These are phyloP conservation scores for Halcyon malimbica DNA, from an alignment of 2,113 vertebrate genomes.

Conservation along the genomic window DNA sequence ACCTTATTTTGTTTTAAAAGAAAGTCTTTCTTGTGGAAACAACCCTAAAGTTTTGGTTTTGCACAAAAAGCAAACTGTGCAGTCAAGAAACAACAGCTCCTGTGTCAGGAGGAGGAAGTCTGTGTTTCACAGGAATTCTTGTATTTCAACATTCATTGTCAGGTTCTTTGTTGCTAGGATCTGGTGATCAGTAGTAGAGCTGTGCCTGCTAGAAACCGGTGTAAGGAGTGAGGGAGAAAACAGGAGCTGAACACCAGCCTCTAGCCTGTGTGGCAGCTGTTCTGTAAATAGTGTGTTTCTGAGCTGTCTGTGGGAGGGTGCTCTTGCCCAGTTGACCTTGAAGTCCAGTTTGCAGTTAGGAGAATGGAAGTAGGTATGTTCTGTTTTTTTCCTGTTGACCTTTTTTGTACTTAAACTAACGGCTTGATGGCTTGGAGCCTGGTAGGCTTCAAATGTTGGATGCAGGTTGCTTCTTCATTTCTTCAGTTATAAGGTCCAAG, in stretches of 20 bases:
- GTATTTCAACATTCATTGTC: background rate
- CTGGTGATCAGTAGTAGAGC: fast-evolving
- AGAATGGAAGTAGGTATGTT: background rate
- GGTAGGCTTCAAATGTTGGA: background rate
- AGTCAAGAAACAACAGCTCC: background rate
- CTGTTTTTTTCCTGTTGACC: background rate
- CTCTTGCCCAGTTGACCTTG: background rate
- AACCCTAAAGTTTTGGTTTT: background rate
- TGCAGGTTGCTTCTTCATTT: background rate
- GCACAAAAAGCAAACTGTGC: background rate
- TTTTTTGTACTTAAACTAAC: background rate
- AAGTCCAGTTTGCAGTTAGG: background rate
- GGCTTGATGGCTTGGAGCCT: background rate
- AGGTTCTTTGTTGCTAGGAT: background rate
- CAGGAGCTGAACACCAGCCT: background rate
- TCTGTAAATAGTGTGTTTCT: background rate
- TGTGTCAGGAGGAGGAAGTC: background rate
- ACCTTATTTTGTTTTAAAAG: background rate
- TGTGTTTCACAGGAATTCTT: background rate
- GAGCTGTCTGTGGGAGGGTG: background rate
- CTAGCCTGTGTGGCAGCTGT: background rate
- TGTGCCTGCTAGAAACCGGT: background rate
- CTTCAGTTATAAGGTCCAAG: background rate
- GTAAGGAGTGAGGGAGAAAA: background rate
- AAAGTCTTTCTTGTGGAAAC: background rate